phyloP scores from a whole-genome alignment of 2,797 vertebrate species.

The Anguilla anguilla region DNA sequence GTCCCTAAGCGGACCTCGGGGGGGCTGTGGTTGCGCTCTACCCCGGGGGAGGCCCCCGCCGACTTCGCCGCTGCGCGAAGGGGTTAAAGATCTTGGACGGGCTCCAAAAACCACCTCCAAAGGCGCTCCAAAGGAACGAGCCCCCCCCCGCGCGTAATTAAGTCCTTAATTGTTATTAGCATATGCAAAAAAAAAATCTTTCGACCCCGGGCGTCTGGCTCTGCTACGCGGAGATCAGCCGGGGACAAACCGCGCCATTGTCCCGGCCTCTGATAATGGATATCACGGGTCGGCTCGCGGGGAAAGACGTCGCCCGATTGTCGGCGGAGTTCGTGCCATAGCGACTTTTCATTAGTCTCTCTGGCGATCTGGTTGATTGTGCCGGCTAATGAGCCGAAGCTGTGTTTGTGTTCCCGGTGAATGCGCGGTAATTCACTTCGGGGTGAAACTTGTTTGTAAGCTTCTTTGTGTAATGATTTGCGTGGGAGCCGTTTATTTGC shows the following conservation, averaged over 20 bases:
- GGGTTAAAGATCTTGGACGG: slow-evolving; percentile 81
- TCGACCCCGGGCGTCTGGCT: slow-evolving; percentile 59
- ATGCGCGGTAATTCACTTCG: slow-evolving; percentile 83
- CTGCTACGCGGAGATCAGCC: slow-evolving; percentile 37
- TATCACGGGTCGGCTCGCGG: slow-evolving; percentile 82
- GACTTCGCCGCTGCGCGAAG: slow-evolving; percentile 67
- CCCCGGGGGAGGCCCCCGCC: slow-evolving; percentile 62
- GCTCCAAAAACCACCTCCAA: slow-evolving; percentile 70
- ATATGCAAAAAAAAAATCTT: slow-evolving; percentile 79
- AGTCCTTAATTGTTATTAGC: slow-evolving; percentile 87
- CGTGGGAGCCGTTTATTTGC: not conserved
- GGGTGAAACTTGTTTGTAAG: slow-evolving; percentile 88
- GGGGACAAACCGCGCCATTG: slow-evolving; percentile 78
- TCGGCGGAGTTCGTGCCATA: slow-evolving; percentile 85
- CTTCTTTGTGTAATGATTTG: slow-evolving; percentile 58
- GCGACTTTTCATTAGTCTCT: slow-evolving; percentile 87
- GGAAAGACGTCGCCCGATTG: slow-evolving; percentile 75
- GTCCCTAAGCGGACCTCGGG: not conserved
- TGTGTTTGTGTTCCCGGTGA: slow-evolving; percentile 71
- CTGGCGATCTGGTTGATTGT: slow-evolving; percentile 86
- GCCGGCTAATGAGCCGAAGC: slow-evolving; percentile 83
- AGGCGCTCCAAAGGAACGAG: slow-evolving; percentile 77
- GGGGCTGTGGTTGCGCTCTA: slow-evolving; percentile 66
- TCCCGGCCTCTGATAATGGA: slow-evolving; percentile 79
- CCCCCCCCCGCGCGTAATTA: slow-evolving; percentile 78